Conservation (phyloP, 2,888 invertebrate genomes). For the Fragum sueziense region DNA sequence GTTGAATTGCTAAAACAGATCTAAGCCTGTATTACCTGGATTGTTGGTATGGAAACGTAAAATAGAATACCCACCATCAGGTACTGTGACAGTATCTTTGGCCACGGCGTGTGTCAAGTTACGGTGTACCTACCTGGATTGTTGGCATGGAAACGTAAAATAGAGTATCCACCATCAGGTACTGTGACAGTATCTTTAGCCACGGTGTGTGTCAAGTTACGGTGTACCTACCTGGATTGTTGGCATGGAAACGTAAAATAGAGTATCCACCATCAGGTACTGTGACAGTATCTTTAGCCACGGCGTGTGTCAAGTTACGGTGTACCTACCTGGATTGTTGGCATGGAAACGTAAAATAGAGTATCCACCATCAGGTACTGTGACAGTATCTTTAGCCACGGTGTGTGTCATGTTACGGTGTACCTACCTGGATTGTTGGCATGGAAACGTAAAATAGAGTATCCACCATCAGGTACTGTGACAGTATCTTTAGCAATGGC, state of each 20-base stretch:
- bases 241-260: conserved; percentile 91
- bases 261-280: conserved; percentile 96
- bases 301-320: conserved; percentile 89
- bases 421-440: conserved; percentile 89
- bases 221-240: conserved; percentile 88
- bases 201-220: conserved; percentile 89
- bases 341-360: conserved; percentile 93
- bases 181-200: conserved; percentile 95
- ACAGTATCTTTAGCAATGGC: conserved; percentile 94
- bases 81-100: conserved; percentile 95
- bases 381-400: conserved; percentile 94
- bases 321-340: conserved; percentile 88
- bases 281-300: conserved; percentile 94
- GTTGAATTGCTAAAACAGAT: too few species aligned
- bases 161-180: conserved; percentile 95
- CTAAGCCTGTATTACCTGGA: too few species aligned
- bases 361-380: conserved; percentile 95
- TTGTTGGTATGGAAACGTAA: conserved; percentile 92
- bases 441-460: conserved; percentile 91
- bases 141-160: conserved; percentile 91
- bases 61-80: conserved; percentile 95
- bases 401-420: conserved; percentile 89
- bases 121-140: conserved; percentile 87
- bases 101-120: conserved; percentile 89
- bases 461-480: conserved; percentile 95